Base-by-base conservation (phyloP, 2,113 vertebrate species). In the Columbina picui region DNA sequence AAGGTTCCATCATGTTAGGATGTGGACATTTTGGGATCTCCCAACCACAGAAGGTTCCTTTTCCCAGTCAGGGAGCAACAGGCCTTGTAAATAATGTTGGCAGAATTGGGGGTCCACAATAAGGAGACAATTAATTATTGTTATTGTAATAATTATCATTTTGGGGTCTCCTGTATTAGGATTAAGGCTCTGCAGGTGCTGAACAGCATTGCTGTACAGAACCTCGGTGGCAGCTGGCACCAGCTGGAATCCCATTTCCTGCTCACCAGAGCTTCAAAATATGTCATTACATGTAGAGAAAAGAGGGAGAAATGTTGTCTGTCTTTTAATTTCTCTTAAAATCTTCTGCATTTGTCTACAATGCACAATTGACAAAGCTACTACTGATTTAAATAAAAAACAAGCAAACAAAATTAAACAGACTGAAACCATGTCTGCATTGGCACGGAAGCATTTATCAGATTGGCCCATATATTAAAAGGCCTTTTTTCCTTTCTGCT, bases 191-290 rank as follows among this genome's bases (percentile, higher is more conserved):
- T 92, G 90, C 80, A 96, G 93, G 85, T 96, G 93, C 69, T 93
- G 85, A 91, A 84, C 57, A 86, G 27, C 53, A 80, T 57, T 88
- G 79, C 59, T 91, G 78, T 86, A 78, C 56, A 87, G 88, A 96
- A 94, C 96, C 61, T 92, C 2, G 0, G 83, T 87, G 65, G 95
- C 94, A 97, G 90, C 95, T 96, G 96, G 94, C 95, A 96, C 85
- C 96, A 96, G 96, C 93, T 97, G 94, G 94, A 94, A 96, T 96
- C 92, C 96, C 95, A 97, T 95, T 96, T 96, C 93, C 76, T 92
- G 96, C 94, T 96, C 93, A 96, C 80, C 65, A 94, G 94, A 96
- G 92, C 96, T 96, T 96, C 92, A 94, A 96, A 96, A 90, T 92
- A 93, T 89, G 86, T 92, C 88, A 94, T 92, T 96, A 96, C 56